A percentile compares a stretch with the other conserved stretches of the same genome.
These are phyloP conservation scores for Drosophila oshimai DNA, from an alignment of 1,140 invertebrate species.

Conservation along the genomic window DNA sequence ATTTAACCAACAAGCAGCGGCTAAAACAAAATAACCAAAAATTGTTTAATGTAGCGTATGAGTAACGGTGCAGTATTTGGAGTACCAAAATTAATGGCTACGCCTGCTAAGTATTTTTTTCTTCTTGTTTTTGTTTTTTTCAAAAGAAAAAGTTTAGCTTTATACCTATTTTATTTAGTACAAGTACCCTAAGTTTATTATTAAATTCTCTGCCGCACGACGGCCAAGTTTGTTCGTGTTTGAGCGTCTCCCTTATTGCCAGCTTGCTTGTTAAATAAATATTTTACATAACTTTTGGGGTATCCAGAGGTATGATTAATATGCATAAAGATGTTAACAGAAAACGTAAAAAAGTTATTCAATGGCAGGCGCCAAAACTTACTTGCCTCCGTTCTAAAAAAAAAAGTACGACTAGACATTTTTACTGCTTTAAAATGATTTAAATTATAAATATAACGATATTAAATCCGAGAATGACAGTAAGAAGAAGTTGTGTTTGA, in stretches of 20 bases:
- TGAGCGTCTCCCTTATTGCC: conserved; percentile 24
- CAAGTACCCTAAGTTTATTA: conserved; percentile 57
- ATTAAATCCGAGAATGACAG: no score
- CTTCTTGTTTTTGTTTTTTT: no score
- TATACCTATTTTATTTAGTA: conserved; percentile 38
- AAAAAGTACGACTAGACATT: no score
- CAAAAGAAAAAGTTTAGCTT: conserved; percentile 46
- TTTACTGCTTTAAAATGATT: neutral
- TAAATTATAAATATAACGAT: no score
- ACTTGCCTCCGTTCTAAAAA: no score
- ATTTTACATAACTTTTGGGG: conserved; percentile 55
- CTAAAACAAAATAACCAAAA: conserved; percentile 25
- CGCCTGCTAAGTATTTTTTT: conserved; percentile 1
- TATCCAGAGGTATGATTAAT: conserved; percentile 27
- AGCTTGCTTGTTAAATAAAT: conserved; percentile 69
- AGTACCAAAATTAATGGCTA: conserved; percentile 54
- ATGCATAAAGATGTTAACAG: conserved; percentile 6
- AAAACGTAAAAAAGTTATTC: conserved; percentile 5
- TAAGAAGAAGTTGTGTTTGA: no score
- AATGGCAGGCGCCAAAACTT: conserved; percentile 23
- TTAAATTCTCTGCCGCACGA: conserved; percentile 46
- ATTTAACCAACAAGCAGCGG: conserved; percentile 49
- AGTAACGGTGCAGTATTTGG: conserved; percentile 46
- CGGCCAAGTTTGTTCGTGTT: conserved; percentile 38
- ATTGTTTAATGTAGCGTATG: conserved; percentile 62